Base-by-base conservation (phyloP, 2,888 invertebrate genomes). In the Napeogenes sylphis region DNA sequence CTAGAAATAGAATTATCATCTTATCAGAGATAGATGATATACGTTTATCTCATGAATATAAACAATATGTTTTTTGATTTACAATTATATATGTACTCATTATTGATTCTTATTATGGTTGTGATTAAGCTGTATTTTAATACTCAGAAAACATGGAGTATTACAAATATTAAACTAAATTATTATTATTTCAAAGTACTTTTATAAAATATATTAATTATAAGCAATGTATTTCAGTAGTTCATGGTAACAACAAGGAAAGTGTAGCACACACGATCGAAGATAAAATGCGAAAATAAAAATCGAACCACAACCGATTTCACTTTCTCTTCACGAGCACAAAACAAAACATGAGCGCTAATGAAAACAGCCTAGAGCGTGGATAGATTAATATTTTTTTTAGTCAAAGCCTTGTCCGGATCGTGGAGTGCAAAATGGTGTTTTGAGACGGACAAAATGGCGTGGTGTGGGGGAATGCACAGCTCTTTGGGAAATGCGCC, bases 401-500 rank as follows among this genome's bases (percentile, higher is more conserved):
- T 73, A 59, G 59, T 70, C 69, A 68, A 71, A 70, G 68, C 66
- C 68, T 73, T 71, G 69, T 71, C 63, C 67, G 64, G 62, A 67
- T 63, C 67, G 70, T 57, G 75, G 72, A 90, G 90, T 89, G 89
- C 89, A 81, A 85, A 89, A 80, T 80, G 83, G 68, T 90, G 88
- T 89, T 81, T 75, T 70, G 77, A 77, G 76, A 76, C 72, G 79
- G 75, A 80, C 82, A 79, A 84, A 85, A 85, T 79, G 78, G 76
- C 78, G 72, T 68, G 71, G 68, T 76, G 77, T 76, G 78, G 83
- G 80, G 79, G 69, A 64, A 67, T 68, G 74, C 72, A 70, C 76
- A 82, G 82, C 87, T 85, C 87, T 88, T 82, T 84, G 79, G 78
- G 83, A 84, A 89, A 89, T 84, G 80, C 86, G 77, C 70, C 76